phyloP scores from a whole-genome alignment of 1,140 invertebrate genomes.

The Ceratitis capitata region DNA sequence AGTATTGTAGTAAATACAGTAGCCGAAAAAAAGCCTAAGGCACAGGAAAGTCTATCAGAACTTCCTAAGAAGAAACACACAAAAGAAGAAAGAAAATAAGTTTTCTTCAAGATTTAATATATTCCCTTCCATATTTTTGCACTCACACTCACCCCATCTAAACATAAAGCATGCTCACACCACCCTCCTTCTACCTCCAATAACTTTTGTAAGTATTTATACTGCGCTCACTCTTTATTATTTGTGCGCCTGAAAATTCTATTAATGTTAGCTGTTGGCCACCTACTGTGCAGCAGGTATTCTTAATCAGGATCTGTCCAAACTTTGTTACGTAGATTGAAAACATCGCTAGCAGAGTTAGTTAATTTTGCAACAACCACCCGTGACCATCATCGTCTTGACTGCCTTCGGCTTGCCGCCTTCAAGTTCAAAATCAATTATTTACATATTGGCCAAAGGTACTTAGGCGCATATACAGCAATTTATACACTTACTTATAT shows the following conservation, averaged over 20 bases:
- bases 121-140: neutral
- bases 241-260: neutral
- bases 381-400: neutral
- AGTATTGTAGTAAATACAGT: conserved; percentile 71
- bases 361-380: neutral
- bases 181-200: neutral
- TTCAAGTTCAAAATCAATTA: conserved; percentile 13
- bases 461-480: neutral
- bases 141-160: neutral
- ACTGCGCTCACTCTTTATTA: neutral
- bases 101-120: conserved; percentile 16
- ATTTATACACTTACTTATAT: too few relatives aligned
- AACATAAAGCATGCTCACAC: neutral
- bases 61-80: neutral
- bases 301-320: conserved; percentile 31
- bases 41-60: neutral
- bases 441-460: conserved; percentile 8
- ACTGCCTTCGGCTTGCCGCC: neutral
- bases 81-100: neutral
- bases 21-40: neutral
- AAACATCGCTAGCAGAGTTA: neutral
- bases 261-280: conserved; percentile 23
- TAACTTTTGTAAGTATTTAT: conserved; percentile 3
- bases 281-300: conserved; percentile 17
- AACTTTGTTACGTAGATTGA: conserved; percentile 24